Evolutionary conservation across 1,140 invertebrate genomes (phyloP), one percentile per base, ranked within the genome.

Genomic region (Drosophila saltans): DNA sequence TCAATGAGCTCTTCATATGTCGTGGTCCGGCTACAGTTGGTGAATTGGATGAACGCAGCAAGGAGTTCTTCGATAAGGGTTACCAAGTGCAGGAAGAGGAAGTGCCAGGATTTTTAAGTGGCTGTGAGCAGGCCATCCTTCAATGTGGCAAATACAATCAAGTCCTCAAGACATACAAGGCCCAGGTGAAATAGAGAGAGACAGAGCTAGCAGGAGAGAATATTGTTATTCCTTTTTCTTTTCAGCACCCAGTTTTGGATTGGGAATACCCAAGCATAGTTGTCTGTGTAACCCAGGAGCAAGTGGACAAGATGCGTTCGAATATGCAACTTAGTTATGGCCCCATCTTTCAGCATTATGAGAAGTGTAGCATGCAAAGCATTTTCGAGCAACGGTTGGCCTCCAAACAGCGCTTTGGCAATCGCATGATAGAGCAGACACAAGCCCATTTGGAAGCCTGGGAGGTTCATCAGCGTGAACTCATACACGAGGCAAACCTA

Each of bases 81-180:
- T 91, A 82, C 5, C 68, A 75, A 30, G 70, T 92, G 21, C 59
- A 69, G 2, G 55, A 52, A 3, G 70, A 80, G 48, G 68, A 72
- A 4, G 68, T 92, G 7, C 92, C 92, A 1, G 78, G 74, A 8
- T 92, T 92, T 59, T 62, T 92, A 8, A 5, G 16, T 8, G 84
- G 81, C n/a, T 91, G 69, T 40, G 91, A 92, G 43, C 68, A 81
- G 11, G 66, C 75, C 4, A 90, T 92, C 40, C 43, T 92, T 0
- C 80, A 90, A 30, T 92, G 91, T 41, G 92, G 92, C 11, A 92
- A 91, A 62, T 92, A 92, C 60, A 92, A 90, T 28, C 84, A 76
- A 30, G 65, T 92, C 5, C 68, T 92, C 0, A 91, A 76, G 60
- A 62, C 75, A 1, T 91, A 78, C 60, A 92, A 92, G 56, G 52